These are phyloP conservation scores for Plebejus melissa DNA, from an alignment of 2,888 invertebrate genomes.

Conservation along the genomic window DNA sequence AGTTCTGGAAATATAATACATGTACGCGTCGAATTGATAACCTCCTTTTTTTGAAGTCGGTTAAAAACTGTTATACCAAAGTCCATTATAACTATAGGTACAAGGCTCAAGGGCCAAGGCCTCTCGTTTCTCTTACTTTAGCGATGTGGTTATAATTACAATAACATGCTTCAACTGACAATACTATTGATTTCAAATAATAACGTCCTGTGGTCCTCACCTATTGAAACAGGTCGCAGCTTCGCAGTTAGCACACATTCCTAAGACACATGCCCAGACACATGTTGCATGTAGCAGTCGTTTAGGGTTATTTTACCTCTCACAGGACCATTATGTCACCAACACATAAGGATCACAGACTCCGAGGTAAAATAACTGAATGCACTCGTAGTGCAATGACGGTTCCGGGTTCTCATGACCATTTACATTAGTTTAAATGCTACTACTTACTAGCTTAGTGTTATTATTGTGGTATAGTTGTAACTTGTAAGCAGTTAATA, in stretches of 20 bases:
- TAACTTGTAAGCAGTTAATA: not conserved
- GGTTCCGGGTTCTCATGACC: slow-evolving; percentile 9
- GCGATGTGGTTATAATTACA: not conserved
- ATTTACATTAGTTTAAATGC: not conserved
- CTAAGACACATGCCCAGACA: not conserved
- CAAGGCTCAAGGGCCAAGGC: not conserved
- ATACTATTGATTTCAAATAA: not conserved
- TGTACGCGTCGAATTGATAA: too few species aligned
- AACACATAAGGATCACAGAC: not conserved
- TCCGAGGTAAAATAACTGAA: not conserved
- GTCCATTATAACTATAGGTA: not conserved
- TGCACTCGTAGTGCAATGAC: not conserved
- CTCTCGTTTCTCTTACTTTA: not conserved
- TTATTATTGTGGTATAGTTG: not conserved
- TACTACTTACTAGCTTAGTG: not conserved
- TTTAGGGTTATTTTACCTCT: not conserved
- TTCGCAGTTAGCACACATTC: slow-evolving; percentile 1
- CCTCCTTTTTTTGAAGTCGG: too few species aligned
- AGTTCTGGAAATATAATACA: too few species aligned
- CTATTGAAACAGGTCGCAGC: not conserved
- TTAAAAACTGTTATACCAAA: not conserved
- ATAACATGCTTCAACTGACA: not conserved
- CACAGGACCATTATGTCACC: not conserved
- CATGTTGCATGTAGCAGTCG: not conserved
- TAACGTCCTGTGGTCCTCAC: not conserved